Evolutionary conservation across 2,113 vertebrate genomes (phyloP), one percentile per base, ranked within the genome.

Genomic region (Lethenteron camtschaticum): DNA sequence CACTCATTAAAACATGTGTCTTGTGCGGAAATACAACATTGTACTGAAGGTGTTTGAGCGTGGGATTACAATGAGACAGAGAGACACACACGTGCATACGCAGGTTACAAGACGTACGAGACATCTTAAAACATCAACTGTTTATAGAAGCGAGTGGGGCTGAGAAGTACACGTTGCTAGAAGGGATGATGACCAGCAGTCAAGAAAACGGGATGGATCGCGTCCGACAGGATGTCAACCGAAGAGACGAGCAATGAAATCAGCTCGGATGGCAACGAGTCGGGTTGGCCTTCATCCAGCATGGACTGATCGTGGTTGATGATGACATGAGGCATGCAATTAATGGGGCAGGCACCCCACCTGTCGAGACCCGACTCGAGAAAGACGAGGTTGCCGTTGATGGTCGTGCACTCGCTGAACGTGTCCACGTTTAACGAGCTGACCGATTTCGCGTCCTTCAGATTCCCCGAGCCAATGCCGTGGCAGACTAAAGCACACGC

Each of bases 351-450:
- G 12, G 12, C 12, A 16, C 68, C 82, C 81, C 75, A 96, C 92
- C 81, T 78, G 7, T 71, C 3, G 2, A 97, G 95, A 76, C 89
- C 94, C 77, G 90, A 81, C 0, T 81, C 75, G 16, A 86, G 81
- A 77, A 97, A 96, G 1, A 86, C 86, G 77, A 97, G 73, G 73
- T 86, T 95, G 70, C 94, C 94, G 0, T 89, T 90, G 75, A 97
- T 87, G 80, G 94, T 96, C 74, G 79, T 86, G 77, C 94, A 97
- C 73, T 82, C 81, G 0, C 73, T 68, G 57, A 97, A 95, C 73
- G 86, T 79, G 58, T 81, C 80, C 76, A 97, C 85, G 69, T 91
- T 96, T 73, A 83, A 76, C 1, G 85, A 77, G 1, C 83, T 87
- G 69, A 96, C 84, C 0, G 86, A 82, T 2, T 78, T 81, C 8